A percentile compares a stretch with the other conserved stretches of the same genome.
Evolutionary conservation across 2,113 vertebrate genomes (phyloP).

Genomic region (Otus sunia): DNA sequence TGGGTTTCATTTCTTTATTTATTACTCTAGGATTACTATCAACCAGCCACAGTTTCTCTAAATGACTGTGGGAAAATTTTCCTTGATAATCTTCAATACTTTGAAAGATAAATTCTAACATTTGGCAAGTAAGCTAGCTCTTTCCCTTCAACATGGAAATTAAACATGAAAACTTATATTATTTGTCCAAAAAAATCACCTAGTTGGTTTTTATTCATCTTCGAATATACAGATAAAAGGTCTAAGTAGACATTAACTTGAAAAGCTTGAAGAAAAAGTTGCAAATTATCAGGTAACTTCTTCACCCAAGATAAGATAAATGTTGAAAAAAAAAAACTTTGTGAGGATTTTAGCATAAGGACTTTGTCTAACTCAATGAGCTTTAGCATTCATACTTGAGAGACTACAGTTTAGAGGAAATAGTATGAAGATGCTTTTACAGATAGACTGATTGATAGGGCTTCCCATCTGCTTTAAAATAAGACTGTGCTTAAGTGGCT

Average conservation of each 20-base stretch:
- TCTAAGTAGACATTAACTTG: background rate
- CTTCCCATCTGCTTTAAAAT: conserved; percentile 15
- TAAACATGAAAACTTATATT: background rate
- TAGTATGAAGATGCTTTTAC: background rate
- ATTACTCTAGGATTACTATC: conserved; percentile 58
- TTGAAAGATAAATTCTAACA: background rate
- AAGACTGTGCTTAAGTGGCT: background rate
- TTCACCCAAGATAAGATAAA: background rate
- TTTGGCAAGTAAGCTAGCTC: background rate
- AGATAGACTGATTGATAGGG: background rate
- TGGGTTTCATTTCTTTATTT: conserved; percentile 52
- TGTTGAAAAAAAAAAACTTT: background rate
- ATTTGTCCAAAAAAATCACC: background rate
- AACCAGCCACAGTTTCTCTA: conserved; percentile 55
- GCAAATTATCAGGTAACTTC: background rate
- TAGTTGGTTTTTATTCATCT: background rate
- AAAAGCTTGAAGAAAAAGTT: background rate
- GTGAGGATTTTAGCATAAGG: background rate
- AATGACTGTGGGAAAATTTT: conserved; percentile 45
- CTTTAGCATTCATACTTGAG: conserved; percentile 7
- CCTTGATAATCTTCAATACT: background rate
- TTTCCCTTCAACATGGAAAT: background rate
- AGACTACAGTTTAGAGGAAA: background rate
- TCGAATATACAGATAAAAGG: background rate
- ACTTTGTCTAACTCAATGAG: background rate